phyloP scores from a whole-genome alignment of 2,888 invertebrate species.

The Agrotis exclamationis region DNA sequence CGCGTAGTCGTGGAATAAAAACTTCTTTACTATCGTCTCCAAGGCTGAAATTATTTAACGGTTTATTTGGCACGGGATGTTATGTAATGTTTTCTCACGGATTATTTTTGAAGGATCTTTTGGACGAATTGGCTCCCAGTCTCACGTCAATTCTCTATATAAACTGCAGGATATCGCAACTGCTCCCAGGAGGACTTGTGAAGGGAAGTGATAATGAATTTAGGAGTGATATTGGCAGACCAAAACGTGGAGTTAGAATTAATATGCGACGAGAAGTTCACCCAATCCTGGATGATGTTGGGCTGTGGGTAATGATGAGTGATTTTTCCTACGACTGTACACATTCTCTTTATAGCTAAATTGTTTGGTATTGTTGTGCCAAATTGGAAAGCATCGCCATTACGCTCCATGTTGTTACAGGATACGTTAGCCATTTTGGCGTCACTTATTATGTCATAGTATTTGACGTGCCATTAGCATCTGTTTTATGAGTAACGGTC shows the following conservation, averaged over 20 bases:
- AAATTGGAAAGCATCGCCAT: conserved; percentile 70
- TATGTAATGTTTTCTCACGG: conserved; percentile 26
- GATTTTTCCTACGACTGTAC: conserved; percentile 23
- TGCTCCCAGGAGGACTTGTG: conserved; percentile 2
- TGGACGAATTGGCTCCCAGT: conserved; percentile 19
- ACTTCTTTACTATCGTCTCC: conserved; percentile 23
- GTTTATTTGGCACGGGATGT: conserved; percentile 12
- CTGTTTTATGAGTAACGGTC: conserved; percentile 57
- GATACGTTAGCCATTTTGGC: conserved; percentile 66
- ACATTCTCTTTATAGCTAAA: conserved; percentile 35
- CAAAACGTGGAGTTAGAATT: too few relatives aligned
- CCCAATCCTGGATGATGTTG: too few relatives aligned
- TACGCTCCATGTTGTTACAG: conserved; percentile 62
- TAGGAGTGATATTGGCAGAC: conserved; percentile 12
- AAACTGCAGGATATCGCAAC: conserved; percentile 23
- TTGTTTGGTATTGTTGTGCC: conserved; percentile 74
- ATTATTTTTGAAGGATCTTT: conserved; percentile 14
- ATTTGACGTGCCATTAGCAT: conserved; percentile 58
- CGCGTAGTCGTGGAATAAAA: conserved; percentile 2
- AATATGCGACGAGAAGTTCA: too few relatives aligned
- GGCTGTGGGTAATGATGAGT: background rate
- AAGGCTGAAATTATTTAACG: conserved; percentile 33
- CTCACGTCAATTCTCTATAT: conserved; percentile 32
- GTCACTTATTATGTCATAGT: conserved; percentile 58
- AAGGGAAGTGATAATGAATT: background rate